Percentiles rank a stretch among this genome's conserved stretches.
Conservation (phyloP, 2,113 vertebrate species). For the Cyrtonyx montezumae region DNA sequence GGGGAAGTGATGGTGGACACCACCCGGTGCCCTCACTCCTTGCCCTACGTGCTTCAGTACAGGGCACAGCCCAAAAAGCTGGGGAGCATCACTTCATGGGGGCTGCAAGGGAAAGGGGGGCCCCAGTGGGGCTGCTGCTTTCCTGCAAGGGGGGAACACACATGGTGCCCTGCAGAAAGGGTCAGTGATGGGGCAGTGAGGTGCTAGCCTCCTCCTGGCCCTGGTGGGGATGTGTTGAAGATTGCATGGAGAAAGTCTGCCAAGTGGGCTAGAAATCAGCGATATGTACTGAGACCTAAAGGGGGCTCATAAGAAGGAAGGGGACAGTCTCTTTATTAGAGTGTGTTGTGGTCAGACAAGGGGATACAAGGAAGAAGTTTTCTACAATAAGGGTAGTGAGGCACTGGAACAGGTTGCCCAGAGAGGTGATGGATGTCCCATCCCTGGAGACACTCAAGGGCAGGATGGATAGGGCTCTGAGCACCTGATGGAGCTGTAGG, state of each 20-base stretch:
- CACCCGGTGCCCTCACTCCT: neutral
- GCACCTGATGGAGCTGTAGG: too few relatives aligned
- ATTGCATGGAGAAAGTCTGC: neutral
- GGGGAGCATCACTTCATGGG: rapidly evolving
- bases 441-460: too few relatives aligned
- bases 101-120: neutral
- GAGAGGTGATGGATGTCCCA: too few relatives aligned
- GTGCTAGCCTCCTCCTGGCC: neutral
- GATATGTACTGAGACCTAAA: neutral
- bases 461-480: too few relatives aligned
- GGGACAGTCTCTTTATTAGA: too few relatives aligned
- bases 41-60: rapidly evolving
- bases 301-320: too few relatives aligned
- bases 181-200: too few relatives aligned
- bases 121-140: neutral
- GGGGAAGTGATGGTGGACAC: too few relatives aligned
- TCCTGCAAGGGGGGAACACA: neutral
- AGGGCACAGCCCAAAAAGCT: neutral
- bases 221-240: neutral
- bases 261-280: neutral
- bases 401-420: too few relatives aligned
- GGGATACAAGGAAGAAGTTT: too few relatives aligned
- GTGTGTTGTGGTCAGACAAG: too few relatives aligned
- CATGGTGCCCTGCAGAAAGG: neutral
- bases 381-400: too few relatives aligned